Evolutionary conservation across 1,140 invertebrate species (phyloP), one percentile per base, ranked within the genome.

Genomic region (Anastrepha obliqua): DNA sequence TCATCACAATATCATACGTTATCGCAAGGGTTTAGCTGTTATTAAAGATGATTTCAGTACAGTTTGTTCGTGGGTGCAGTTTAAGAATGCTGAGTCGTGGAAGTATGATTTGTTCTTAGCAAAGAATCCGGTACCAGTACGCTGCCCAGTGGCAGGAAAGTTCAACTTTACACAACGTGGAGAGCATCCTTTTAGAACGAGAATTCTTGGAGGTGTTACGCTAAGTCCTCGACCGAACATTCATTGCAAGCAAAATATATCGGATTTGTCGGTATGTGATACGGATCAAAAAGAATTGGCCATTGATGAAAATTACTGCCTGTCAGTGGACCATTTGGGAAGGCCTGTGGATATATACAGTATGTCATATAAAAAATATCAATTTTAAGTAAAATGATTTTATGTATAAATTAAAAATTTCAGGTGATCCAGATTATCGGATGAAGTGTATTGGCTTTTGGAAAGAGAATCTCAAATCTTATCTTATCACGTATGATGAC

Each of bases 371-470:
- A 59, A 17, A 39, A n/a, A 55, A 17, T 20, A 64, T 44, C 70
- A 64, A 29, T 47, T 85, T 55, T 64, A 58, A 85, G 39, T 2
- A 42, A 4, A 20, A 20, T 42, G 0, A 70, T 64, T 42, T 7
- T 0, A 4, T 59, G 60, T 51, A 97, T 96, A 88, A 86, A 74
- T 55, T 15, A 51, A 5, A 60, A n/a, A 67, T 59, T 88, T 85
- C 44, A 89, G 89, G 97, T 95, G 97, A 98, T 91, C 98, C 98
- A 15, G 99, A 99, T 95, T 98, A 99, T 90, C 96, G 96, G 92
- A 97, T 99, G 96, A 98, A 98, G 92, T 99, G 99, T 93, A 98
- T 99, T 90, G 99, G 98, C 2, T 99, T 96, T 93, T 99, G 98
- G 97, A 99, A 99, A 93, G 99, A 99, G 93, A 99, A 99, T 95